Percentiles rank a stretch among this genome's conserved stretches.
These are phyloP conservation scores for Helogale parvula DNA, from an alignment of 2,113 vertebrate species.

Conservation along the genomic window DNA sequence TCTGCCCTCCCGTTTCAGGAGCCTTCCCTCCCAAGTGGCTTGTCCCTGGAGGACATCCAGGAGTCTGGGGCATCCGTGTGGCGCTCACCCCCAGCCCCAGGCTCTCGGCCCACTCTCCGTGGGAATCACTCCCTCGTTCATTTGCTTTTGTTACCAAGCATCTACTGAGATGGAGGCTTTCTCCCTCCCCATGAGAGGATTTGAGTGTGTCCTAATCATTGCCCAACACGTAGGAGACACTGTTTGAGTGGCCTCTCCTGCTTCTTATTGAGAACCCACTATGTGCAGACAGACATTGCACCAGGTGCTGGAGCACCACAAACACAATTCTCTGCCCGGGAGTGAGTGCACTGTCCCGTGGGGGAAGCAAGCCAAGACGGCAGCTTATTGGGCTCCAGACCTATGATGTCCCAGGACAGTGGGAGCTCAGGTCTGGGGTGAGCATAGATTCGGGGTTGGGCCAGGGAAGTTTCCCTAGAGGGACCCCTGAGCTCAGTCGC, in stretches of 20 bases:
- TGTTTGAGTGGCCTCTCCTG: background rate
- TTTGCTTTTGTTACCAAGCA: background rate
- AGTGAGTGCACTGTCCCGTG: background rate
- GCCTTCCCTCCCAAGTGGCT: background rate
- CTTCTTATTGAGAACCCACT: background rate
- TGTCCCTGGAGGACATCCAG: background rate
- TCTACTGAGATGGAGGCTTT: background rate
- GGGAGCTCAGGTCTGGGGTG: background rate
- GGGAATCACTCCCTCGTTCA: background rate
- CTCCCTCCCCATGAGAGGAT: background rate
- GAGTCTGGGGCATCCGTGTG: background rate
- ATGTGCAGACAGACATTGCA: accelerated
- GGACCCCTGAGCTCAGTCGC: background rate
- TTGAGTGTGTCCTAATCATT: too few species aligned
- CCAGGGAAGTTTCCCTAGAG: background rate
- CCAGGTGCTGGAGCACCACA: background rate
- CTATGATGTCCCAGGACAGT: background rate
- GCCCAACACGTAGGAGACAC: background rate
- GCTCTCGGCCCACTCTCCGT: background rate
- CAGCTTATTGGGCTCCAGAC: background rate
- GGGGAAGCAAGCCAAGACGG: background rate
- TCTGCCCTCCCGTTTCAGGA: background rate
- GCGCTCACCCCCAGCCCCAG: background rate
- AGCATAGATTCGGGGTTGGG: background rate
- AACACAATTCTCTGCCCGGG: background rate